Evolutionary conservation across 2,113 vertebrate genomes (phyloP).

Genomic region (Lagenorhynchus albirostris): DNA sequence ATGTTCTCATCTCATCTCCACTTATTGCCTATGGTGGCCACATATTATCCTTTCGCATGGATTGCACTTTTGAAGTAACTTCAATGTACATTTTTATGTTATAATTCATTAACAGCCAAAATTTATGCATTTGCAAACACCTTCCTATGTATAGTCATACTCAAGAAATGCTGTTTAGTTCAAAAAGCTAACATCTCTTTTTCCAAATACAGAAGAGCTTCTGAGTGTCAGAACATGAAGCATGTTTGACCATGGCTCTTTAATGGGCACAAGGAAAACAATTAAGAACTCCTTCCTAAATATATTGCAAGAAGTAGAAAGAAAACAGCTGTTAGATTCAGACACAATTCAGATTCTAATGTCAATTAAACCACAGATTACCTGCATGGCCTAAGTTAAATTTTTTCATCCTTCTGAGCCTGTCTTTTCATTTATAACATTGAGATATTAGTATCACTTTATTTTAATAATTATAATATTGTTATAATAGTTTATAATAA

Average conservation of each 20-base stretch:
- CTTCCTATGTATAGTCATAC: neutral
- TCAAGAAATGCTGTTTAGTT: neutral
- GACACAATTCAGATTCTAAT: neutral
- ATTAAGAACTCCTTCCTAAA: neutral
- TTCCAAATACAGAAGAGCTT: slow-evolving; percentile 7
- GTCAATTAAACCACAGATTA: neutral
- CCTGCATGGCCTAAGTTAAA: neutral
- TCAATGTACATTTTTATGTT: slow-evolving; percentile 53
- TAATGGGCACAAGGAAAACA: neutral
- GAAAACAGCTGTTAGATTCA: neutral
- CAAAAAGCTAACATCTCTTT: slow-evolving; percentile 3
- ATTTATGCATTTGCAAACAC: slow-evolving; percentile 52
- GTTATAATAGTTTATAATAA: neutral
- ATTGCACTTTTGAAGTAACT: slow-evolving; percentile 59
- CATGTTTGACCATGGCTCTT: slow-evolving; percentile 18
- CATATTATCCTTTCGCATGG: slow-evolving; percentile 46
- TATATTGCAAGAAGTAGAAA: neutral
- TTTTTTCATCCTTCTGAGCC: neutral
- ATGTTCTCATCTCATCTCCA: slow-evolving; percentile 55
- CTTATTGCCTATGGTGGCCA: slow-evolving; percentile 56
- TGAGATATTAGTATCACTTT: neutral
- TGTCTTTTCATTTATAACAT: neutral
- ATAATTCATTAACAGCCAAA: slow-evolving; percentile 62
- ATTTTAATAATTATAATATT: neutral
- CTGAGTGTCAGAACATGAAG: neutral